phyloP scores from a whole-genome alignment of 2,797 vertebrate species.

The Scleropages formosus region DNA sequence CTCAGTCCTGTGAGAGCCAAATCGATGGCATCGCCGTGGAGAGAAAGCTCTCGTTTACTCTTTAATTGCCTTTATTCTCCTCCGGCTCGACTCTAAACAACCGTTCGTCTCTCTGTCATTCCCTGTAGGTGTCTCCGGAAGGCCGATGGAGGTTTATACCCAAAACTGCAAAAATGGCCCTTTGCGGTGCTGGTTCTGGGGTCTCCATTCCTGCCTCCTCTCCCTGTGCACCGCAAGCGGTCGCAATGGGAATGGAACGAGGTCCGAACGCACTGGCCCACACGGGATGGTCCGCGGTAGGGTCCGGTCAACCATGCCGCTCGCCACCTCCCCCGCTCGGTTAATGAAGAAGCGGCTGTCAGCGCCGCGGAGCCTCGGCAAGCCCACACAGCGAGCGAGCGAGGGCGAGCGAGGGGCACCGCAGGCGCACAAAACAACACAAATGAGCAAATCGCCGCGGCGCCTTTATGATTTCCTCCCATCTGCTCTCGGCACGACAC shows the following conservation, averaged over 20 bases:
- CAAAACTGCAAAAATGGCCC: too few species aligned
- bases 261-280: too few species aligned
- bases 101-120: neutral
- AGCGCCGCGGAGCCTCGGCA: too few species aligned
- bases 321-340: too few species aligned
- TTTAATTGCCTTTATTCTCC: slow-evolving; percentile 10
- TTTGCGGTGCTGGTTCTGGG: too few species aligned
- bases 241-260: too few species aligned
- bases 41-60: neutral
- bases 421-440: neutral
- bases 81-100: neutral
- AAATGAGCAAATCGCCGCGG: slow-evolving; percentile 14
- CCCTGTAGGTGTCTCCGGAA: neutral
- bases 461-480: slow-evolving; percentile 16
- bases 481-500: slow-evolving; percentile 4
- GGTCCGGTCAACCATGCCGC: too few species aligned
- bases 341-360: too few species aligned
- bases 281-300: too few species aligned
- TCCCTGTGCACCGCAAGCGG: too few species aligned
- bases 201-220: too few species aligned
- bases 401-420: neutral
- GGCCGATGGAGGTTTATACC: neutral
- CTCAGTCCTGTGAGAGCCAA: neutral
- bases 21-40: neutral
- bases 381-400: neutral